Conservation (phyloP, 2,888 invertebrate species). For the Tyria jacobaeae region DNA sequence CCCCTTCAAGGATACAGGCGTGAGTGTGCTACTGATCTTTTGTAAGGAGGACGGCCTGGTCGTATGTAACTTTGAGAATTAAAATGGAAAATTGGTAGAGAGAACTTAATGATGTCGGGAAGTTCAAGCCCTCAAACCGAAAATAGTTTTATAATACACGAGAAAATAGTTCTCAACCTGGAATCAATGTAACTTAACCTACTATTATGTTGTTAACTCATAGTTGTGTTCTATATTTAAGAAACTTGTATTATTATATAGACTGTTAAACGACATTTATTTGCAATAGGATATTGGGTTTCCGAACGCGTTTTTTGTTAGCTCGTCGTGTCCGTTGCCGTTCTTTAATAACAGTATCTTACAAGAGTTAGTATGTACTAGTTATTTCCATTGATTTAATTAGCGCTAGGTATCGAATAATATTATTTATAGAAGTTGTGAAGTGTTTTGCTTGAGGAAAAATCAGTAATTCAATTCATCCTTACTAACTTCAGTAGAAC, state of each 20-base stretch:
- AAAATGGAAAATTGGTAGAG: too few species aligned
- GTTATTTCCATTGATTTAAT: neutral
- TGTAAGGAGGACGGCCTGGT: too few species aligned
- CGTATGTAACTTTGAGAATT: too few species aligned
- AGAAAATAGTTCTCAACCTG: too few species aligned
- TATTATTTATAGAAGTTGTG: neutral
- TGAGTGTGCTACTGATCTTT: too few species aligned
- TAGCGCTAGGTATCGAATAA: neutral
- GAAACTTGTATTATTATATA: conserved; percentile 40
- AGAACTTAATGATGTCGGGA: too few species aligned
- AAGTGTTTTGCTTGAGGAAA: too few species aligned
- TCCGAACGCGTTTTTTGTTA: conserved; percentile 45
- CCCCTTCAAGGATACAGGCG: too few species aligned
- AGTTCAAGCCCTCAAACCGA: too few species aligned
- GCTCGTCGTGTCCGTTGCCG: conserved; percentile 25
- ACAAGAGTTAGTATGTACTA: neutral
- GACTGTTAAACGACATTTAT: conserved; percentile 42
- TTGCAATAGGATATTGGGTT: conserved; percentile 41
- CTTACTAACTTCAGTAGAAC: too few species aligned
- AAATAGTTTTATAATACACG: too few species aligned
- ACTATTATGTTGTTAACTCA: conserved; percentile 1
- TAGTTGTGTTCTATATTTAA: conserved; percentile 5
- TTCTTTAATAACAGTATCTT: neutral
- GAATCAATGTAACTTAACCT: neutral
- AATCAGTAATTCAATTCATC: too few species aligned